These are phyloP conservation scores for Maylandia zebra DNA, from an alignment of 2,113 vertebrate species.

Conservation along the genomic window DNA sequence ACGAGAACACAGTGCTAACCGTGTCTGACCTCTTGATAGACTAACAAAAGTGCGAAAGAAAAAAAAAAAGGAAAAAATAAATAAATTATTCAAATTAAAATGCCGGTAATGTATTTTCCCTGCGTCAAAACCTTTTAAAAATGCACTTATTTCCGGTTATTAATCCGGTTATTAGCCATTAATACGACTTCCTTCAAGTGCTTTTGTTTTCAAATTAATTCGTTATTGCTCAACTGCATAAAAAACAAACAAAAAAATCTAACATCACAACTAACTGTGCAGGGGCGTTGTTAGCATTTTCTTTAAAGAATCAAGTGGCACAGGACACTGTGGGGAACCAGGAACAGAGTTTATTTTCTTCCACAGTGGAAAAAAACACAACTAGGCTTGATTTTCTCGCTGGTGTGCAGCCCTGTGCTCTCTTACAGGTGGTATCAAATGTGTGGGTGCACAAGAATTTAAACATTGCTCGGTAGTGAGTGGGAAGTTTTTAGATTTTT, in stretches of 20 bases:
- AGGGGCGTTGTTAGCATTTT: neutral
- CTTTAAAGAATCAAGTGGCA: neutral
- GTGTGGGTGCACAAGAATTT: neutral
- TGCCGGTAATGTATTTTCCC: neutral
- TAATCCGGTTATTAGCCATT: neutral
- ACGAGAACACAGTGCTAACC: accelerated
- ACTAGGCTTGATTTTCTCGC: neutral
- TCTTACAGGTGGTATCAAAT: neutral
- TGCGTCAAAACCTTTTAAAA: neutral
- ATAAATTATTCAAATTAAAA: neutral
- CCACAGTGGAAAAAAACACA: neutral
- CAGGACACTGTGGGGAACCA: neutral
- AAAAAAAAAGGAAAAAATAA: neutral
- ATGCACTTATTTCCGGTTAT: neutral
- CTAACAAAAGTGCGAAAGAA: neutral
- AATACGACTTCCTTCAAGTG: neutral
- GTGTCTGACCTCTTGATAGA: accelerated
- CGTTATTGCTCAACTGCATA: neutral
- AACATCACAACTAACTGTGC: neutral
- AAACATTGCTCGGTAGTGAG: neutral
- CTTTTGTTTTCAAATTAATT: neutral
- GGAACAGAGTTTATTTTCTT: neutral
- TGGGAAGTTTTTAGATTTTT: no score
- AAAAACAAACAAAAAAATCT: neutral
- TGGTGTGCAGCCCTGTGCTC: accelerated